A percentile compares a stretch with the other conserved stretches of the same genome.
Conservation (phyloP, 2,888 invertebrate genomes). For the Apamea crenata region DNA sequence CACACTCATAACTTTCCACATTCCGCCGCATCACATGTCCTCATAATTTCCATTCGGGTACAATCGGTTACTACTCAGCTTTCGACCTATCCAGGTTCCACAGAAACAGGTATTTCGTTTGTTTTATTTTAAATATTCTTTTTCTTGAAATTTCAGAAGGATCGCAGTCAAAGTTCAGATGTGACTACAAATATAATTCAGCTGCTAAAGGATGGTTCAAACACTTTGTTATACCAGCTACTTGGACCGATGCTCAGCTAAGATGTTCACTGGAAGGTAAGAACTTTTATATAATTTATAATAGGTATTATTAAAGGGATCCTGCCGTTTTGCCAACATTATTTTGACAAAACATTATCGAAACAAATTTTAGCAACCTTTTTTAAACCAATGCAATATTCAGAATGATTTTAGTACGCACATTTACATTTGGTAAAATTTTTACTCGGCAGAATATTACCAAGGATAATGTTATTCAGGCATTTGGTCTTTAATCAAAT, state of each 20-base stretch:
- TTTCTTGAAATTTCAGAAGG: constrained; percentile 26
- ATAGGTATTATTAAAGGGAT: too few relatives aligned
- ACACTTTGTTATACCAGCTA: constrained; percentile 21
- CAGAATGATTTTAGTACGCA: too few relatives aligned
- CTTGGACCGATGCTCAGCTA: constrained; percentile 43
- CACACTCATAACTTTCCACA: not conserved
- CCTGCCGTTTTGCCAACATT: too few relatives aligned
- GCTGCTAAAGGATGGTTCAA: constrained; percentile 46
- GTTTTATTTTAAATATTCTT: not conserved
- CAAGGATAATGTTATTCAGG: too few relatives aligned
- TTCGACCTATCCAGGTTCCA: not conserved
- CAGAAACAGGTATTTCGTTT: too few relatives aligned
- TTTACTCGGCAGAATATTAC: too few relatives aligned
- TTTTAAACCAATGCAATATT: not conserved
- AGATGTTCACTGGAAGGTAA: constrained; percentile 50
- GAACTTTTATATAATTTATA: not conserved
- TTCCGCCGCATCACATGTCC: not conserved
- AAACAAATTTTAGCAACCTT: too few relatives aligned
- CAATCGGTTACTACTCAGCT: too few relatives aligned
- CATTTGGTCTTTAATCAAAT: too few relatives aligned
- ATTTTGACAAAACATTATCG: too few relatives aligned
- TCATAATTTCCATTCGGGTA: not conserved
- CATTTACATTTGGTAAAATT: too few relatives aligned
- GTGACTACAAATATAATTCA: constrained; percentile 44
- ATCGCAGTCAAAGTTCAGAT: constrained; percentile 26